Percentiles rank a stretch among this genome's conserved stretches.
Conservation (phyloP, 2,888 invertebrate genomes). For the Odontomyia ornata region DNA sequence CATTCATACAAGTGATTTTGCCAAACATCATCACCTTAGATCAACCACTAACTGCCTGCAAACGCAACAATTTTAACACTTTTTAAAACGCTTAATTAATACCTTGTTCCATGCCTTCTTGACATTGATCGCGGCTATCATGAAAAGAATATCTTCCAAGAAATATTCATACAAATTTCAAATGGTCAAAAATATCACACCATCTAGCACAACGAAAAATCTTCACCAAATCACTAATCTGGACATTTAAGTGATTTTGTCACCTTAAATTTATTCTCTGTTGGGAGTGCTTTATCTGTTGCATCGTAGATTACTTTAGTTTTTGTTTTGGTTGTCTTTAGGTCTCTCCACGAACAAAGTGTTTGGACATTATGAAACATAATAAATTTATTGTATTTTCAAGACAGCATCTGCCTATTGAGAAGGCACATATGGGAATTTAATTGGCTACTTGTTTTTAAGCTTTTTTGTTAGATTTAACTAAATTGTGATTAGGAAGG, state of each 20-base stretch:
- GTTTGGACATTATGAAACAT: slow-evolving; percentile 6
- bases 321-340: not conserved
- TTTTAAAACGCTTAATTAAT: slow-evolving; percentile 1
- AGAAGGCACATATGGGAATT: slow-evolving; percentile 13
- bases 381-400: slow-evolving; percentile 18
- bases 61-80: not conserved
- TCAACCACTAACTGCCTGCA: not conserved
- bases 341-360: not conserved
- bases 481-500: not conserved
- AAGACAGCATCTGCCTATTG: slow-evolving; percentile 1
- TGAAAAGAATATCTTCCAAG: not conserved
- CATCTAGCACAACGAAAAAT: not conserved
- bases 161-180: not conserved
- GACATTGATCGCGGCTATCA: not conserved
- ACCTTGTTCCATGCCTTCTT: not conserved
- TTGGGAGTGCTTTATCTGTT: not conserved
- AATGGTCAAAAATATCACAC: slow-evolving; percentile 7
- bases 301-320: not conserved
- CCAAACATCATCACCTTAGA: not conserved
- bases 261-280: slow-evolving; percentile 5
- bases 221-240: slow-evolving; percentile 16
- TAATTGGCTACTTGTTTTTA: slow-evolving; percentile 24
- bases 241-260: slow-evolving; percentile 23
- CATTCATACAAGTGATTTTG: too few species aligned
- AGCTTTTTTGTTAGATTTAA: not conserved